phyloP scores from a whole-genome alignment of 2,888 invertebrate species.

The Pyrrhia umbra region DNA sequence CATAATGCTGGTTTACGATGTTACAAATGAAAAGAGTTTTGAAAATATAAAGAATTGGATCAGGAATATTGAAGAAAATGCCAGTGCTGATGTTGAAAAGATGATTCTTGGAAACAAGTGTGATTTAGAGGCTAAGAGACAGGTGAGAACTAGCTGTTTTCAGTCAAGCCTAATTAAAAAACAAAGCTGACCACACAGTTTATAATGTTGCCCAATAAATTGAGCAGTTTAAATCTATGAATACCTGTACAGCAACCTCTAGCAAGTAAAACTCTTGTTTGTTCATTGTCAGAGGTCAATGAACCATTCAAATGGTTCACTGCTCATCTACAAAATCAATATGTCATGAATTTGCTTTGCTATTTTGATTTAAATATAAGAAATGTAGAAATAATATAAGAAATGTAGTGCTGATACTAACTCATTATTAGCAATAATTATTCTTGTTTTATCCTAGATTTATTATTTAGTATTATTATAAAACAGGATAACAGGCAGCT shows the following conservation, averaged over 20 bases:
- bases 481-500: conserved; percentile 12
- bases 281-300: conserved; percentile 6
- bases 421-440: neutral
- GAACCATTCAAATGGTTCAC: neutral
- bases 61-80: conserved; percentile 99
- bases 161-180: too few species aligned
- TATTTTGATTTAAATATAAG: too few species aligned
- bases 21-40: conserved; percentile 99
- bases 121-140: conserved; percentile 98
- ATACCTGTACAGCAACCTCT: conserved; percentile 66
- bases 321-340: conserved; percentile 13
- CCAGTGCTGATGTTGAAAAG: conserved; percentile 99
- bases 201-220: too few species aligned
- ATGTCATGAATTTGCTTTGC: neutral
- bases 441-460: neutral
- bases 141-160: conserved; percentile 90
- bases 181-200: too few species aligned
- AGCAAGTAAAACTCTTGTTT: neutral
- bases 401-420: neutral
- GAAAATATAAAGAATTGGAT: conserved; percentile 99
- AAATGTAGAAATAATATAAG: neutral
- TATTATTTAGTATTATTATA: too few species aligned
- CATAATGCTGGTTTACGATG: conserved; percentile 99
- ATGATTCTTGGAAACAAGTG: conserved; percentile 99
- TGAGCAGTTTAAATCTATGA: too few species aligned